Conservation (phyloP, 2,113 vertebrate species). For the Sus scrofa region DNA sequence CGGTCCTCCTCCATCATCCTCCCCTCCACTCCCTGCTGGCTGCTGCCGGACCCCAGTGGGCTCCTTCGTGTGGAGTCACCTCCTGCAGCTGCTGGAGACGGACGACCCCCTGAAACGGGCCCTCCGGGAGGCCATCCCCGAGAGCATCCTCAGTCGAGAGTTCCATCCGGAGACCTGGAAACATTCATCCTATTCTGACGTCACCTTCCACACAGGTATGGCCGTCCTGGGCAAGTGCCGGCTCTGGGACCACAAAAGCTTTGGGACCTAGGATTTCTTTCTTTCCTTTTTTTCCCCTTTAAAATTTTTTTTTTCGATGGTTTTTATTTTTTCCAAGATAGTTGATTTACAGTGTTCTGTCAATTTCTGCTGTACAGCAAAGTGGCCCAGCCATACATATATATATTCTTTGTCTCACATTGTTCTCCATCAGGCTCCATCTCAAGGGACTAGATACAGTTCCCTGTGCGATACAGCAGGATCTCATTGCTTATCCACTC, state of each 20-base stretch:
- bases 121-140: conserved; percentile 89
- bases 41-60: conserved; percentile 87
- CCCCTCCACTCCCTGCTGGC: accelerated
- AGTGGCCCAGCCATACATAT: no score
- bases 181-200: conserved; percentile 93
- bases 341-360: no score
- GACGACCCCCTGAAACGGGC: conserved; percentile 91
- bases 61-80: conserved; percentile 95
- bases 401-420: no score
- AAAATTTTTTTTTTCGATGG: no score
- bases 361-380: no score
- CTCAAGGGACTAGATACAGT: no score
- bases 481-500: no score
- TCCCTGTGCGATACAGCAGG: no score
- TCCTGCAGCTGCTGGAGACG: conserved; percentile 91
- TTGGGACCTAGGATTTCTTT: neutral
- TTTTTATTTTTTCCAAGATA: no score
- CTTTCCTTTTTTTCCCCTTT: no score
- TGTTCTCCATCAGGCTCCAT: no score
- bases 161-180: conserved; percentile 92
- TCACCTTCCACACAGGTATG: conserved; percentile 89
- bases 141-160: conserved; percentile 92
- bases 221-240: neutral
- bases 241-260: neutral
- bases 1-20: no score